These are phyloP conservation scores for Melanotaenia boesemani DNA, from an alignment of 2,797 vertebrate species.

Conservation along the genomic window DNA sequence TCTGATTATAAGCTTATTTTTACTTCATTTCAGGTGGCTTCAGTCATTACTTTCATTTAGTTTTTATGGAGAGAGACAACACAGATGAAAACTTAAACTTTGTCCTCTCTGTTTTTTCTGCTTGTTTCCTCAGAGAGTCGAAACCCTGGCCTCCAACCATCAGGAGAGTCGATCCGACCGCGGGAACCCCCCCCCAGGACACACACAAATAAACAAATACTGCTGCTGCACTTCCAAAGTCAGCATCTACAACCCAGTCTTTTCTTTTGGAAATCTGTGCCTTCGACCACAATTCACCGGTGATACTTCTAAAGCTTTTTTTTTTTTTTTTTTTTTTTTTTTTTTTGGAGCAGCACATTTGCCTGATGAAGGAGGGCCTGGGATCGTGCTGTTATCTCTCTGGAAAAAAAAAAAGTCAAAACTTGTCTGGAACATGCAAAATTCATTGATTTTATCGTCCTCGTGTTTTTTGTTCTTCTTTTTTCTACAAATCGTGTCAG, in stretches of 20 bases:
- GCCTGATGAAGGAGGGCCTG: slow-evolving; percentile 54
- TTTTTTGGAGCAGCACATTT: slow-evolving; percentile 18
- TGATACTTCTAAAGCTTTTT: slow-evolving; percentile 51
- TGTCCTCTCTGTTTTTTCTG: neutral
- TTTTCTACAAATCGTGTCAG: slow-evolving; percentile 59
- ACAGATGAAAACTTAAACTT: neutral
- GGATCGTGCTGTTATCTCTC: slow-evolving; percentile 45
- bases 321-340: slow-evolving; percentile 2
- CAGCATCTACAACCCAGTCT: slow-evolving; percentile 32
- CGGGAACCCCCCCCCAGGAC: slow-evolving; percentile 7
- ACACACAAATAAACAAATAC: neutral
- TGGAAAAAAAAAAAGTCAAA: slow-evolving; percentile 19
- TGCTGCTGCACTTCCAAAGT: slow-evolving; percentile 44
- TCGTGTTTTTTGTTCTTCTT: slow-evolving; percentile 30
- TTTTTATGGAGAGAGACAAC: too few relatives aligned
- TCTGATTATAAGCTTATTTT: too few relatives aligned
- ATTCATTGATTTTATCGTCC: slow-evolving; percentile 42
- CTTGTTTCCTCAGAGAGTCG: slow-evolving; percentile 52
- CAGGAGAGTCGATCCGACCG: slow-evolving; percentile 37
- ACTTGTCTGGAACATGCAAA: slow-evolving; percentile 35
- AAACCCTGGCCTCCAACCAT: slow-evolving; percentile 57
- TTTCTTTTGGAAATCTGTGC: slow-evolving; percentile 76
- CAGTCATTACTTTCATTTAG: too few relatives aligned
- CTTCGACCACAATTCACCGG: slow-evolving; percentile 75
- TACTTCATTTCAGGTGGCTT: too few relatives aligned